Evolutionary conservation across 35 echinoderm and acorn worm species (phyloP), one percentile per base, ranked within the genome.

Genomic region (Apostichopus parvimensis): DNA sequence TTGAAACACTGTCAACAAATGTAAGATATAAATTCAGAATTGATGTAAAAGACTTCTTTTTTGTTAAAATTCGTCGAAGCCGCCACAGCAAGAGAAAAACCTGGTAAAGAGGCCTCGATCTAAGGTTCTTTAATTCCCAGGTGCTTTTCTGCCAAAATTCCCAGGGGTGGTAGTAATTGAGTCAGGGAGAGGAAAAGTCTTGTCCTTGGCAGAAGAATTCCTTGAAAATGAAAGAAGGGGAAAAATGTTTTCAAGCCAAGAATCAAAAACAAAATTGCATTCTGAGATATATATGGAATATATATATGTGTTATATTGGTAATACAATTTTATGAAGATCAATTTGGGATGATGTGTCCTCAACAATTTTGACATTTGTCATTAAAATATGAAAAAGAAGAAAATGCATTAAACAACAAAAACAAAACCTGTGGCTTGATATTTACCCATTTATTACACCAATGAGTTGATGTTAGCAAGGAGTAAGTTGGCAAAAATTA

Each of bases 151-250:
- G 17, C 17, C 71, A 75, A 75, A 75, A 75, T 75, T 75, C 71
- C 71, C 71, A 75, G 71, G 71, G 71, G 71, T 75, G 71, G 7
- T 75, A 75, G n/a, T 75, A 75, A 75, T n/a, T n/a, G 17, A n/a
- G 71, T 75, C 8, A 61, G 14, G 71, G 71, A 75, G n/a, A 75
- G 17, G 12, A 61, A 75, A 75, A 18, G 71, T 75, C 17, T 75
- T n/a, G n/a, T 75, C 71, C 71, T 75, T 75, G 71, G 71, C 71
- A 75, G 13, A 75, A 75, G n/a, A 75, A 45, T 68, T 75, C 17
- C 71, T 75, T 1, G 7, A 75, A 14, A 22, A 20, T 24, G 20
- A 20, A 75, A 75, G 1, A 75, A 75, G 15, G 6, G 17, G 7
- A 75, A 22, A 75, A 75, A n/a, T 75, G 17, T 20, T 75, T 75